phyloP scores from a whole-genome alignment of 2,797 vertebrate genomes.

The Malacoraja senta region DNA sequence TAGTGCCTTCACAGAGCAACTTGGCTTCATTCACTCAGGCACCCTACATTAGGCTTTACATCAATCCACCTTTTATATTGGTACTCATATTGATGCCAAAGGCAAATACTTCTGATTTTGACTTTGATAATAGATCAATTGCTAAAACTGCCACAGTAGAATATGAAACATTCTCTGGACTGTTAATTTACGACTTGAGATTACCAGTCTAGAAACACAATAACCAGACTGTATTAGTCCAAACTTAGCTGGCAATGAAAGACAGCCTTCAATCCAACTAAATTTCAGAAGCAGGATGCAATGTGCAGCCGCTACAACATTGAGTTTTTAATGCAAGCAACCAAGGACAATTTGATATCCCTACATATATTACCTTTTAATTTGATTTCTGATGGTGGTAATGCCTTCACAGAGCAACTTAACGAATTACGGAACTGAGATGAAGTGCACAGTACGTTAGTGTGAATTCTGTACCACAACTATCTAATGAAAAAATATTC shows the following conservation, averaged over 20 bases:
- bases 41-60: not conserved
- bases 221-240: not conserved
- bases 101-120: not conserved
- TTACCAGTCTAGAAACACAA: not conserved
- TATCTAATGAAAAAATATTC: not conserved
- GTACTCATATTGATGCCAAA: not conserved
- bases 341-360: too few species aligned
- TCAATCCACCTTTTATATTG: not conserved
- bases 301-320: too few species aligned
- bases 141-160: not conserved
- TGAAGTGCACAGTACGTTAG: not conserved
- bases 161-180: not conserved
- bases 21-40: not conserved
- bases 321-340: too few species aligned
- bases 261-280: not conserved
- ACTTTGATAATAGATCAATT: not conserved
- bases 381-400: not conserved
- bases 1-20: not conserved
- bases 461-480: not conserved
- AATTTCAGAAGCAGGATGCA: too few species aligned
- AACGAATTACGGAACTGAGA: not conserved
- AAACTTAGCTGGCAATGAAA: not conserved
- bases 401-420: not conserved
- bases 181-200: not conserved
- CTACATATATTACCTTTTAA: not conserved